Conservation (phyloP, 1,140 invertebrate species). For the Aphaenogaster rudis region DNA sequence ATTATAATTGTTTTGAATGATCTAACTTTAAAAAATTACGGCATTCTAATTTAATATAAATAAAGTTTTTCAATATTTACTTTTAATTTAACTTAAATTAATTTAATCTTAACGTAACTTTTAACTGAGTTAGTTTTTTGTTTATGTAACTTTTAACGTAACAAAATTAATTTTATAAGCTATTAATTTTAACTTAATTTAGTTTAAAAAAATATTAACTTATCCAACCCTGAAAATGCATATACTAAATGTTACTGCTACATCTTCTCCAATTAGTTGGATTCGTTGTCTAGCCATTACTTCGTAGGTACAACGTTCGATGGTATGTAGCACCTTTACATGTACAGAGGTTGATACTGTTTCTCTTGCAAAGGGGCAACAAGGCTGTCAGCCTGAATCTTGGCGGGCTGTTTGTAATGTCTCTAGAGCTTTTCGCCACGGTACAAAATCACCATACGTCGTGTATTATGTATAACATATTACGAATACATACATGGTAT, state of each 20-base stretch:
- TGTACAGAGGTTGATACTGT: constrained; percentile 15
- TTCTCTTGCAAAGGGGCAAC: background rate
- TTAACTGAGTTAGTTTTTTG: too few species aligned
- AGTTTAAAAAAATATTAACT: too few species aligned
- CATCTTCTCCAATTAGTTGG: background rate
- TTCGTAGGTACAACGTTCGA: background rate
- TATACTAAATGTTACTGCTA: background rate
- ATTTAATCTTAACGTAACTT: too few species aligned
- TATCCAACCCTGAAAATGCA: too few species aligned
- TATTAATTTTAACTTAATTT: too few species aligned
- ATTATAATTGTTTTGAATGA: too few species aligned
- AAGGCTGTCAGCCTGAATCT: background rate
- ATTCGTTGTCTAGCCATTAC: background rate
- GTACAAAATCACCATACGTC: constrained; percentile 8
- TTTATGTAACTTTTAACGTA: too few species aligned
- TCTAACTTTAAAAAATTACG: too few species aligned
- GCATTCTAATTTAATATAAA: too few species aligned
- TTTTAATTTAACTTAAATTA: too few species aligned
- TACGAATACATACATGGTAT: background rate
- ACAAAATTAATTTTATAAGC: too few species aligned
- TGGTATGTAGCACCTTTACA: constrained; percentile 16
- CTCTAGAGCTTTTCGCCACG: background rate
- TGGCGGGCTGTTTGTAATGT: background rate
- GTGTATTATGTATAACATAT: background rate
- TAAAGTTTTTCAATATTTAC: too few species aligned